phyloP scores from a whole-genome alignment of 2,113 vertebrate genomes.

The Tor tambroides region DNA sequence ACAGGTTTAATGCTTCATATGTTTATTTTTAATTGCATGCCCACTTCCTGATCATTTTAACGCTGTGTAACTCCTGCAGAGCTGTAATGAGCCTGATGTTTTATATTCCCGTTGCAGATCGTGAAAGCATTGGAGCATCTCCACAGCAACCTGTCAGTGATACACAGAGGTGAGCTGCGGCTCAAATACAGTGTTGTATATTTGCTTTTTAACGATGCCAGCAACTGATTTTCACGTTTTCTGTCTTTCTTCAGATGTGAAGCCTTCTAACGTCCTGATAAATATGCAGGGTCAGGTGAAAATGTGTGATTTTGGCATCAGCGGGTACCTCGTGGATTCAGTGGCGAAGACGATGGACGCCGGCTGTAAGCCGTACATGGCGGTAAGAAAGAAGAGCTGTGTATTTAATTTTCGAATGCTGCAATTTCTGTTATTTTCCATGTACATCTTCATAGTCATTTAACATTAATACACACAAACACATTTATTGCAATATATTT shows the following conservation, averaged over 20 bases:
- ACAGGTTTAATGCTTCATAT: neutral
- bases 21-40: neutral
- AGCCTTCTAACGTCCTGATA: conserved; percentile 97
- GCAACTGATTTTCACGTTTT: neutral
- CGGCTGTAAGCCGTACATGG: conserved; percentile 98
- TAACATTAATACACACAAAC: neutral
- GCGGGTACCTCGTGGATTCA: conserved; percentile 95
- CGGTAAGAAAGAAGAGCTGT: conserved; percentile 68
- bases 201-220: neutral
- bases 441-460: neutral
- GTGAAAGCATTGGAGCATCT: conserved; percentile 97
- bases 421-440: neutral
- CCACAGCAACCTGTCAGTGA: conserved; percentile 96
- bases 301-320: conserved; percentile 99
- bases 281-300: conserved; percentile 96
- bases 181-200: neutral
- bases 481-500: too few relatives aligned
- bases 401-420: neutral
- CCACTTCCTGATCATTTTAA: neutral
- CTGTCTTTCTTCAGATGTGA: conserved; percentile 84
- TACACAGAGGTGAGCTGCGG: conserved; percentile 88
- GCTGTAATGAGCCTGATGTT: conserved; percentile 34
- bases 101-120: conserved; percentile 79
- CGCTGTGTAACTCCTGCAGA: neutral
- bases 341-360: conserved; percentile 97